These are phyloP conservation scores for Etheostoma cragini DNA, from an alignment of 2,113 vertebrate species.

Conservation along the genomic window DNA sequence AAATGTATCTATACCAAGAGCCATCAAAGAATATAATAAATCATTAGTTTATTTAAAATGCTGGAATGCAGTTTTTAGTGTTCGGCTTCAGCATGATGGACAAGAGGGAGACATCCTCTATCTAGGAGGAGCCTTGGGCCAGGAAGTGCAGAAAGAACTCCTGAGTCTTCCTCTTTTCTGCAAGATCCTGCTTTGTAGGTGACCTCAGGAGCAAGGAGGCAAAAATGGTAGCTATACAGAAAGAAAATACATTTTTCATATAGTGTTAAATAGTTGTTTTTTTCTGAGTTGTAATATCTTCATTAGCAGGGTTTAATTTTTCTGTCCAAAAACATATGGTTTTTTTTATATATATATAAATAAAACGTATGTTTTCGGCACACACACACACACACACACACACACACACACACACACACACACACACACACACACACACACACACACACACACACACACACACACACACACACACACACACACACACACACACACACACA, in stretches of 20 bases:
- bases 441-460: too few relatives aligned
- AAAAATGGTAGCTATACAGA: slow-evolving; percentile 89
- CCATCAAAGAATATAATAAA: slow-evolving; percentile 55
- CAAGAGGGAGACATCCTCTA: slow-evolving; percentile 17
- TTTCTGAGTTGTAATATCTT: background rate
- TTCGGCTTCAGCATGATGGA: slow-evolving; percentile 53
- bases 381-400: too few relatives aligned
- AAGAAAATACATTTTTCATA: slow-evolving; percentile 40
- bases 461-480: too few relatives aligned
- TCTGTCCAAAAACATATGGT: background rate
- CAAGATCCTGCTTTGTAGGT: slow-evolving; percentile 81
- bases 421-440: too few relatives aligned
- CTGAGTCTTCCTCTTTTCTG: slow-evolving; percentile 91
- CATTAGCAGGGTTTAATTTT: background rate
- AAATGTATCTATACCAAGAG: slow-evolving; percentile 61
- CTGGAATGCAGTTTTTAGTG: slow-evolving; percentile 69
- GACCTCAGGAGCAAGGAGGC: slow-evolving; percentile 90
- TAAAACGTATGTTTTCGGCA: too few relatives aligned
- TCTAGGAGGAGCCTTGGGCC: slow-evolving; percentile 67
- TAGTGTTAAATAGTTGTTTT: background rate
- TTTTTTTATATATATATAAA: too few relatives aligned
- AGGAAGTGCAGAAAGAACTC: slow-evolving; percentile 93
- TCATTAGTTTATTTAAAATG: slow-evolving; percentile 75
- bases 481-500: too few relatives aligned
- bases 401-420: too few relatives aligned